Conservation (phyloP, 2,797 vertebrate species). For the Anabacerthia variegaticeps region DNA sequence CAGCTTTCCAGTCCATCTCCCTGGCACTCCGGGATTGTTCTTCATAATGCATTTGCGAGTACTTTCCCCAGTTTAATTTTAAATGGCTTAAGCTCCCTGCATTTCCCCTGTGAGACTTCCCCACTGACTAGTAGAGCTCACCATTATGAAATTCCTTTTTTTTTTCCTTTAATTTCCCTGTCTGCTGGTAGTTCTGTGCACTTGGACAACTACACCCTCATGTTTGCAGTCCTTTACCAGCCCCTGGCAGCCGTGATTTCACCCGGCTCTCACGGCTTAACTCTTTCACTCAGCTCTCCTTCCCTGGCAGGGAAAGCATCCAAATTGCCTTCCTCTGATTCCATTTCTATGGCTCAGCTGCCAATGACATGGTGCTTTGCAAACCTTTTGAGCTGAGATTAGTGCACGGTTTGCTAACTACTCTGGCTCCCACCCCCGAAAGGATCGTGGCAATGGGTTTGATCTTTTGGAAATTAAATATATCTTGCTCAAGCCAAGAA, state of each 20-base stretch:
- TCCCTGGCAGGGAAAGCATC: background rate
- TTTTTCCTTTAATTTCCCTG: background rate
- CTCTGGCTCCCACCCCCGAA: rapidly evolving
- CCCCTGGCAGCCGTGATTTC: background rate
- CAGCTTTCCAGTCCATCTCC: conserved; percentile 68
- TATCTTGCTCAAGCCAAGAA: background rate
- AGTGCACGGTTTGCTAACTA: background rate
- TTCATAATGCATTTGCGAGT: conserved; percentile 51
- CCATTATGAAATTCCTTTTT: conserved; percentile 11
- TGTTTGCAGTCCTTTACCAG: background rate
- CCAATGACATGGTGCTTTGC: background rate
- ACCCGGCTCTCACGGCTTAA: background rate
- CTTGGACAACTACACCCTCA: background rate
- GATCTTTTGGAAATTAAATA: background rate
- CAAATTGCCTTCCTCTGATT: conserved; percentile 7
- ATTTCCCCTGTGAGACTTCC: conserved; percentile 30
- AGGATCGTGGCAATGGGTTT: background rate
- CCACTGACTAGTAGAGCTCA: background rate
- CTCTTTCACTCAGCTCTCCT: background rate
- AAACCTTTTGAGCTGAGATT: conserved; percentile 13
- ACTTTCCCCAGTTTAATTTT: conserved; percentile 60
- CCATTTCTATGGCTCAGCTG: background rate
- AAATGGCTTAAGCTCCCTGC: conserved; percentile 58
- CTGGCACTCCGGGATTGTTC: conserved; percentile 33
- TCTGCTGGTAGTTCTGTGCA: background rate